phyloP scores from a whole-genome alignment of 2,888 invertebrate genomes.

The Corythucha ciliata region DNA sequence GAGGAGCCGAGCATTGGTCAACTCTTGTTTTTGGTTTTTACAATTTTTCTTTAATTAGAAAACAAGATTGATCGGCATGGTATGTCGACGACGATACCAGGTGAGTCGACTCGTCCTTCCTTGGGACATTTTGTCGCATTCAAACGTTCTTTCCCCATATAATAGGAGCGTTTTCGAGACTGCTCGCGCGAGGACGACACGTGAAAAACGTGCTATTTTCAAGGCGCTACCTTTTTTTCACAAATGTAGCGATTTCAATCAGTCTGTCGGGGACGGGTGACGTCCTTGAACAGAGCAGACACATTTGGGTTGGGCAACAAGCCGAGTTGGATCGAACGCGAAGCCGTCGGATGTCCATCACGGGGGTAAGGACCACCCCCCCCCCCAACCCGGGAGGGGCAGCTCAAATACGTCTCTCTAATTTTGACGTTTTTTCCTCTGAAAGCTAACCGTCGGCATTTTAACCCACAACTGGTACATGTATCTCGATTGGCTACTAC shows the following conservation, averaged over 20 bases:
- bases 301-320: no score
- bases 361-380: conserved; percentile 46
- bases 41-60: no score
- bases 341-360: conserved; percentile 54
- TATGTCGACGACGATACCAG: no score
- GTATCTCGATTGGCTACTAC: conserved; percentile 59
- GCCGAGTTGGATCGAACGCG: conserved; percentile 49
- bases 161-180: no score
- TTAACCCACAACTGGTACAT: conserved; percentile 82
- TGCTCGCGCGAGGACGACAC: no score
- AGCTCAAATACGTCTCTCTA: not conserved
- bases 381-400: not conserved
- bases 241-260: conserved; percentile 70
- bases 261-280: conserved; percentile 70
- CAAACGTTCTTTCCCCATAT: no score
- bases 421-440: not conserved
- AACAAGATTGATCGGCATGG: no score
- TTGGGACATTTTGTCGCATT: no score
- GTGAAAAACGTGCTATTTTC: conserved; percentile 21
- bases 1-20: no score
- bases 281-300: conserved; percentile 65
- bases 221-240: conserved; percentile 58
- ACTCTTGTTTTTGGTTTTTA: no score
- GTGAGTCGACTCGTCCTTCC: no score
- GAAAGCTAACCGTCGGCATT: conserved; percentile 59